Base-by-base conservation (phyloP, 1,140 invertebrate genomes). In the Amphibalanus amphitrite region DNA sequence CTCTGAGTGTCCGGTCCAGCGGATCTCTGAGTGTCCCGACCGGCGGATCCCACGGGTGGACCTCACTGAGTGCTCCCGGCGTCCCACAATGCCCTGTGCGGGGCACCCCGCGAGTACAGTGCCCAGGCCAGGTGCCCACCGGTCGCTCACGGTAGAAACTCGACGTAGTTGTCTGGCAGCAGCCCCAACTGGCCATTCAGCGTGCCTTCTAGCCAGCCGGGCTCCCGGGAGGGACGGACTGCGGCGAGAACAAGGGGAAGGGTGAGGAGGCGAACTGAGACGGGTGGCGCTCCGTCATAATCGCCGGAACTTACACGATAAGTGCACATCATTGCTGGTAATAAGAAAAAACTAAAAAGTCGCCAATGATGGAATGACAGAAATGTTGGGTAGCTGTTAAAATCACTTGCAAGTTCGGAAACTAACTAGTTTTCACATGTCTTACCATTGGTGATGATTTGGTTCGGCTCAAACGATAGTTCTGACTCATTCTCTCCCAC, bases 161-260 rank as follows among this genome's bases (percentile, higher is more conserved):
- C 93, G 25, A 98, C 93, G 82, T 98, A 98, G 82, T 98, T 98
- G 80, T 95, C 91, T 70, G 96, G 95, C 79, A 98, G 90, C 67
- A 98, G 85, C 67, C 96, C 96, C 40, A 88, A 90, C 82, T 90
- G 91, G 69, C 95, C 95, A 81, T 96, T 92, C 72, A 97, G 82
- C 29, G 90, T 92, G 70, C 95, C 95, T 80, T 97, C 92, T 74
- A 98, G 82, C 96, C 96, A 98, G 69, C 95, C 95, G 13, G 95
- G 94, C 82, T 98, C 95, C 75, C 89, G 86, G 25, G 93, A 96
- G 73, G 86, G 85, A 78, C 89, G 86, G 73, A 97, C 93, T 95
- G 81, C 67, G 85, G 84, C 78, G 73, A 75, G 77, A 65, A 15
- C 33, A 15, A 23, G 47, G 10, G 23, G 13, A 59, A 13, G 25